phyloP scores from a whole-genome alignment of 1,140 invertebrate genomes.

The Lasioglossum baleicum region DNA sequence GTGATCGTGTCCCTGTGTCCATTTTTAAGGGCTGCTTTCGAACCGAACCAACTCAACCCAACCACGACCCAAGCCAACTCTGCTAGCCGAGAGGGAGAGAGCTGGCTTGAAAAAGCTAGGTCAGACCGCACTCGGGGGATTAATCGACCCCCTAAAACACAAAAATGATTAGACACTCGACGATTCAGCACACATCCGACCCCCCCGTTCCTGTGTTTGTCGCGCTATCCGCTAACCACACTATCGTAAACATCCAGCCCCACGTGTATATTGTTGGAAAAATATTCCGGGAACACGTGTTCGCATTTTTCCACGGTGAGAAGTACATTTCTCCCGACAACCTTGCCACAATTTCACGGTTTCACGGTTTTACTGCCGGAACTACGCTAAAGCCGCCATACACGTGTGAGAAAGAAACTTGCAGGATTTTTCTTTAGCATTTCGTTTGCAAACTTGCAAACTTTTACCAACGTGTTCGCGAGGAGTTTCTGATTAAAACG shows the following conservation, averaged over 20 bases:
- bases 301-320: background rate
- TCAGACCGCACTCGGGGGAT: conserved; percentile 8
- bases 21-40: conserved; percentile 7
- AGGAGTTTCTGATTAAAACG: too few species aligned
- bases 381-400: too few species aligned
- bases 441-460: too few species aligned
- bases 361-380: too few species aligned
- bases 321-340: background rate
- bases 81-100: too few species aligned
- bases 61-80: too few species aligned
- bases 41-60: too few species aligned
- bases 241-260: conserved; percentile 6
- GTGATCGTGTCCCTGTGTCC: background rate
- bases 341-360: too few species aligned
- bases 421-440: too few species aligned
- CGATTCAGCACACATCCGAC: background rate
- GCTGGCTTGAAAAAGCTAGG: background rate
- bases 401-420: too few species aligned
- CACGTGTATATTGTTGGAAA: background rate
- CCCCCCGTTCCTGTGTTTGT: background rate
- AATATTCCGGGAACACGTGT: background rate
- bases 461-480: too few species aligned
- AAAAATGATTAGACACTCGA: conserved; percentile 27
- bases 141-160: conserved; percentile 27
- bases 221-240: conserved; percentile 6